These are phyloP conservation scores for Ernsta delagoae DNA, from an alignment of 2,888 invertebrate species.

Conservation along the genomic window DNA sequence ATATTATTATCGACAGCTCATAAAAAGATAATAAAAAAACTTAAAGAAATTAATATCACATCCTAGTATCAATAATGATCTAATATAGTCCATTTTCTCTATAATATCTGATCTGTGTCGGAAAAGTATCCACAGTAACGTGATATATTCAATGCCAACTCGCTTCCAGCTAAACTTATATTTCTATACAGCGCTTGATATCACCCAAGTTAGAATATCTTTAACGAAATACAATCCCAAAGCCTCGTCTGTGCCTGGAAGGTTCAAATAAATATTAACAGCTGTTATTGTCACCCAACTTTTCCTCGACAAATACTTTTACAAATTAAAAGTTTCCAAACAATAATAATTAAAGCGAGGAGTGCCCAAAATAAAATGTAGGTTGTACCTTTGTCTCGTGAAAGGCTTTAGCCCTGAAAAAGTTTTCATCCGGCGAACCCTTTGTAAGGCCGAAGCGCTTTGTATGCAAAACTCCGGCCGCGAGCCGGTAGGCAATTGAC, in stretches of 20 bases:
- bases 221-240: not conserved
- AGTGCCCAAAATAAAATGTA: conserved; percentile 17
- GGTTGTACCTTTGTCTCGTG: conserved; percentile 31
- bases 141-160: too few relatives aligned
- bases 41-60: too few relatives aligned
- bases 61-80: too few relatives aligned
- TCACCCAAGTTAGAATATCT: not conserved
- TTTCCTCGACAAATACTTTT: not conserved
- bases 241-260: not conserved
- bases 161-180: not conserved
- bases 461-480: conserved; percentile 46
- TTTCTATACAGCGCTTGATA: not conserved
- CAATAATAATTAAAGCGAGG: conserved; percentile 13
- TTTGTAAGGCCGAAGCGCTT: conserved; percentile 38
- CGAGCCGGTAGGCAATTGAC: conserved; percentile 34
- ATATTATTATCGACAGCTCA: too few relatives aligned
- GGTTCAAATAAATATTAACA: conserved; percentile 2
- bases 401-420: conserved; percentile 33
- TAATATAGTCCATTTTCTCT: too few relatives aligned
- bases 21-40: too few relatives aligned
- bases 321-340: conserved; percentile 1
- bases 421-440: conserved; percentile 32
- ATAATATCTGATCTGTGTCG: too few relatives aligned
- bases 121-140: too few relatives aligned
- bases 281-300: not conserved